Percentiles rank a stretch among this genome's conserved stretches.
These are phyloP conservation scores for Pseudorhiza aurosa DNA, from an alignment of 30 jellyfish, hydroid and myxozoan species.

Conservation along the genomic window DNA sequence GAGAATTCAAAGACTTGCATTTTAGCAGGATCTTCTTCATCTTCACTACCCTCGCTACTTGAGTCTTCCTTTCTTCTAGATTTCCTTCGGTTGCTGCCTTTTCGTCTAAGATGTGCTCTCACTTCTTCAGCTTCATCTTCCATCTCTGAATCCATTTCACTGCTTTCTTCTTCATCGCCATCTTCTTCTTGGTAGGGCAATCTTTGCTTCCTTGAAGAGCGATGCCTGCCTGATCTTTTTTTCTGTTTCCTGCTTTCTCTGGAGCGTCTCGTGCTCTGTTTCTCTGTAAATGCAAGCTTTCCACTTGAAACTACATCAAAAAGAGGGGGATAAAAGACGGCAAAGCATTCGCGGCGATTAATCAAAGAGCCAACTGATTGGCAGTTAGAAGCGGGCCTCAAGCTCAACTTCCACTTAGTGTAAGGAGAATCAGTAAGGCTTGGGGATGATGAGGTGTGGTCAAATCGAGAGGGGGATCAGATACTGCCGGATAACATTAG, in stretches of 20 bases:
- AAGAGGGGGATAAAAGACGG: too few species aligned
- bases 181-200: conserved; percentile 6
- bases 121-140: conserved; percentile 37
- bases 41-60: conserved; percentile 47
- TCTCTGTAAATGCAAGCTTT: neutral
- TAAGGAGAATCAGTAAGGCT: too few species aligned
- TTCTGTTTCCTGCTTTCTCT: neutral
- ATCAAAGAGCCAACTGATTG: too few species aligned
- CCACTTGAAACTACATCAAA: neutral
- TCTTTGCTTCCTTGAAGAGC: neutral
- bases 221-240: neutral
- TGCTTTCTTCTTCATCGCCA: conserved; percentile 26
- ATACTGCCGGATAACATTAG: too few species aligned
- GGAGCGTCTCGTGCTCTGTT: neutral
- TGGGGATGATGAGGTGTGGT: too few species aligned
- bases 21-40: conserved; percentile 49
- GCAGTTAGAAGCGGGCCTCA: too few species aligned
- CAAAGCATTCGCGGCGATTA: too few species aligned
- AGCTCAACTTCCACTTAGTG: too few species aligned
- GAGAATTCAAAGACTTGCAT: neutral
- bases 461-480: too few species aligned
- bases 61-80: conserved; percentile 18
- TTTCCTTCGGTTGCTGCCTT: neutral
- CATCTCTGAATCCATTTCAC: conserved; percentile 18
- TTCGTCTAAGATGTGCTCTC: conserved; percentile 7